phyloP scores from a whole-genome alignment of 2,888 invertebrate genomes.

The Drosophila yooni region DNA sequence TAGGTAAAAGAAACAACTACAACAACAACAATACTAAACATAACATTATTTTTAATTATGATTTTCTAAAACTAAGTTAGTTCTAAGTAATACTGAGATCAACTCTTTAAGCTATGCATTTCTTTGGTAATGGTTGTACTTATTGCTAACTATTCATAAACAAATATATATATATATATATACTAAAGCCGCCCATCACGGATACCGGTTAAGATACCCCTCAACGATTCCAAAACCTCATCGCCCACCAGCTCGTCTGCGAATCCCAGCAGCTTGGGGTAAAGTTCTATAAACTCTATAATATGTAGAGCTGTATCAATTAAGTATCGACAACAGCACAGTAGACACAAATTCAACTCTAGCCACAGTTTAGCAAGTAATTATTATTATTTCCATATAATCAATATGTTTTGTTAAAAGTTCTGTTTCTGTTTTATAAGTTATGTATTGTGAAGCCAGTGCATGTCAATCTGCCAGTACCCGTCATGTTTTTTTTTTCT shows the following conservation, averaged over 20 bases:
- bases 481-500: slow-evolving; percentile 4
- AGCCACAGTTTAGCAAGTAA: slow-evolving; percentile 60
- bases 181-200: slow-evolving; percentile 83
- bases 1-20: slow-evolving; percentile 81
- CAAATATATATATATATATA: slow-evolving; percentile 19
- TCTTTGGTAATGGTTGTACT: slow-evolving; percentile 45
- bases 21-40: slow-evolving; percentile 60
- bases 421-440: slow-evolving; percentile 19
- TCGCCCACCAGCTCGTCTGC: slow-evolving; percentile 84
- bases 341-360: slow-evolving; percentile 34
- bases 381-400: slow-evolving; percentile 40
- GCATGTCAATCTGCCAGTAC: slow-evolving; percentile 40
- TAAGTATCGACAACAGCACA: slow-evolving; percentile 34
- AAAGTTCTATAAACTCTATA: slow-evolving; percentile 56
- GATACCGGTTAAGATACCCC: slow-evolving; percentile 85
- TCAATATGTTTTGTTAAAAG: slow-evolving; percentile 20
- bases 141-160: slow-evolving; percentile 49
- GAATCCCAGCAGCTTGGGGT: slow-evolving; percentile 84
- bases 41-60: slow-evolving; percentile 36
- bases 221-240: slow-evolving; percentile 83
- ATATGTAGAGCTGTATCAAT: slow-evolving; percentile 4
- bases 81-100: not conserved
- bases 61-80: slow-evolving; percentile 31
- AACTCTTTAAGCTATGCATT: slow-evolving; percentile 16
- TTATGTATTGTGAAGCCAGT: slow-evolving; percentile 9